Conservation (phyloP, 2,888 invertebrate species). For the Nycteola revayana region DNA sequence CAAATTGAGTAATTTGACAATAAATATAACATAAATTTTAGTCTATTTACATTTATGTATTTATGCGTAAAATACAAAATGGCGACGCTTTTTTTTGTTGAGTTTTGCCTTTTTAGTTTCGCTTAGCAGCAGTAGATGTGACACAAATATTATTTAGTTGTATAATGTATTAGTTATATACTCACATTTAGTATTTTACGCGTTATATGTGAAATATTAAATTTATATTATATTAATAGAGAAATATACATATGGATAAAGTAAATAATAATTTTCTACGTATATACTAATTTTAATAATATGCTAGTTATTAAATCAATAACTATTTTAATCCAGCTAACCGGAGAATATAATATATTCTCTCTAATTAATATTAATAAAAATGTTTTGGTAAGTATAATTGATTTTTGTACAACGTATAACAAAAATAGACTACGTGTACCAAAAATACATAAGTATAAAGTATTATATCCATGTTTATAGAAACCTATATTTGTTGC, state of each 20-base stretch:
- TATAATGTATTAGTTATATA: slow-evolving; percentile 23
- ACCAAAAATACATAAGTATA: too few species aligned
- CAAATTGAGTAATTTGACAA: too few species aligned
- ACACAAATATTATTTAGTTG: slow-evolving; percentile 18
- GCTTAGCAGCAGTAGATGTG: slow-evolving; percentile 45
- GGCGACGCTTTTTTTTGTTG: slow-evolving; percentile 51
- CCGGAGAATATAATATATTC: slow-evolving; percentile 12
- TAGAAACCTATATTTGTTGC: too few species aligned
- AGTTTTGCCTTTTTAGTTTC: slow-evolving; percentile 51
- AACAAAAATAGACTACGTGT: background rate
- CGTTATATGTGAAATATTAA: slow-evolving; percentile 26
- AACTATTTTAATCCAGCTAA: slow-evolving; percentile 40
- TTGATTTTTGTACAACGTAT: too few species aligned
- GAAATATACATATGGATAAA: slow-evolving; percentile 8
- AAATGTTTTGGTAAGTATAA: background rate
- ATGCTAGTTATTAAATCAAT: slow-evolving; percentile 51
- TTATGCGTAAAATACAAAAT: slow-evolving; percentile 64
- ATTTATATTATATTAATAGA: background rate
- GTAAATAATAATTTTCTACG: slow-evolving; percentile 27
- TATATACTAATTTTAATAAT: slow-evolving; percentile 49
- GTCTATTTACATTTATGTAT: slow-evolving; percentile 36
- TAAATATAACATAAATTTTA: too few species aligned
- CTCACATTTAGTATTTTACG: slow-evolving; percentile 60
- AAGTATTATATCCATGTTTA: too few species aligned
- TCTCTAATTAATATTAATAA: too few species aligned